These are phyloP conservation scores for Drosophila carrolli DNA, from an alignment of 1,140 invertebrate genomes.

Conservation along the genomic window DNA sequence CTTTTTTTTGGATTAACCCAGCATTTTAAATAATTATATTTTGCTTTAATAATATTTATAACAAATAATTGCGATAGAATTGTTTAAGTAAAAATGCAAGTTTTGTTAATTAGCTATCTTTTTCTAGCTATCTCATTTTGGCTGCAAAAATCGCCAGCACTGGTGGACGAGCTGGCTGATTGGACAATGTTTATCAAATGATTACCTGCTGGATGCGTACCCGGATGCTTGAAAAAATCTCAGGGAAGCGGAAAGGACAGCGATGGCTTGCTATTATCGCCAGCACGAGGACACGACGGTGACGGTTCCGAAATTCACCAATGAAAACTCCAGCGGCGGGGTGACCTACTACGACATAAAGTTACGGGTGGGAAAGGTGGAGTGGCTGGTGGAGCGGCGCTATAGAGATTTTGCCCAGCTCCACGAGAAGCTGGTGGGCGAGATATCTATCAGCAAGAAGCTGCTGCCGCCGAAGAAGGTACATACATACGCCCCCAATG, in stretches of 20 bases:
- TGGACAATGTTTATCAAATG: conserved; percentile 32
- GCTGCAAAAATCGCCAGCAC: neutral
- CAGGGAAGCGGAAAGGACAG: conserved; percentile 20
- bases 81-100: too few relatives aligned
- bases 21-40: too few relatives aligned
- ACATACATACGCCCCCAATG: conserved; percentile 44
- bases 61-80: too few relatives aligned
- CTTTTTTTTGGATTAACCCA: too few relatives aligned
- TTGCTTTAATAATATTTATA: too few relatives aligned
- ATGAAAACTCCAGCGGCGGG: conserved; percentile 85
- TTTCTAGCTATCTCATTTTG: neutral
- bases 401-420: conserved; percentile 96
- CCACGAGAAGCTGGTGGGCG: conserved; percentile 91
- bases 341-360: conserved; percentile 89
- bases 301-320: conserved; percentile 86
- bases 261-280: conserved; percentile 88
- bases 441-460: conserved; percentile 92
- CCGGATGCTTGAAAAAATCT: conserved; percentile 14
- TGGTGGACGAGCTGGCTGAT: neutral
- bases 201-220: conserved; percentile 25
- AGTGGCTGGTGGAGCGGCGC: conserved; percentile 93
- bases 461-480: conserved; percentile 96
- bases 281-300: conserved; percentile 87
- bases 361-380: conserved; percentile 88
- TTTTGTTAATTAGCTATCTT: neutral